phyloP scores from a whole-genome alignment of 1,140 invertebrate species.

The Drosophila busckii region DNA sequence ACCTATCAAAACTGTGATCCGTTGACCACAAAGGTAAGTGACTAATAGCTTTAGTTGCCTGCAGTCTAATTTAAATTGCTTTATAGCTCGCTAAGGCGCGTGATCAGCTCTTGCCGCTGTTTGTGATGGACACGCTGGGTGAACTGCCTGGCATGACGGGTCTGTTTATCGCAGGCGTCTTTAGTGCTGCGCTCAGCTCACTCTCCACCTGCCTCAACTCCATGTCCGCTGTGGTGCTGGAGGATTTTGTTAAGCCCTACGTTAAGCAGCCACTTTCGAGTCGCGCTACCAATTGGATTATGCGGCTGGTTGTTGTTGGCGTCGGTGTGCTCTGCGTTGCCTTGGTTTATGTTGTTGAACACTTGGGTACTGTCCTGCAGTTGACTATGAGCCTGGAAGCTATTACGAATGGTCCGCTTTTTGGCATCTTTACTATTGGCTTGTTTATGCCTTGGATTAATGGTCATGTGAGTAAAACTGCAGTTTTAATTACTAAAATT shows the following conservation, averaged over 20 bases:
- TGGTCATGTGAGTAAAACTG: conserved; percentile 80
- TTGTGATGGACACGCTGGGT: conserved; percentile 84
- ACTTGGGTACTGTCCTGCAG: conserved; percentile 80
- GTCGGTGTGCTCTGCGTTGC: conserved; percentile 80
- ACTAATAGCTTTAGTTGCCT: not conserved
- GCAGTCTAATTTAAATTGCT: not conserved
- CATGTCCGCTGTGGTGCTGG: conserved; percentile 87
- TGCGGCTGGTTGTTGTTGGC: conserved; percentile 81
- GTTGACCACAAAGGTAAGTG: conserved; percentile 81
- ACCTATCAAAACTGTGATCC: conserved; percentile 88
- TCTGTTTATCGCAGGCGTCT: conserved; percentile 85
- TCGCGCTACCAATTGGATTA: conserved; percentile 80
- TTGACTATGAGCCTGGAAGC: conserved; percentile 81
- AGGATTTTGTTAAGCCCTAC: conserved; percentile 82
- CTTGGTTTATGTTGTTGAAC: conserved; percentile 81
- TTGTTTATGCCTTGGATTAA: conserved; percentile 87
- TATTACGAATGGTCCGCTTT: conserved; percentile 85
- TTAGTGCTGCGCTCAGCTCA: conserved; percentile 86
- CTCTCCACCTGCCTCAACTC: conserved; percentile 90
- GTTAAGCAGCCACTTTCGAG: conserved; percentile 79
- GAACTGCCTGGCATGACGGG: conserved; percentile 83
- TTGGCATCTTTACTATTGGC: conserved; percentile 88
- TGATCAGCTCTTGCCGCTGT: conserved; percentile 81
- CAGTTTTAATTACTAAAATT: not conserved
- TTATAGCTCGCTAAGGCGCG: conserved; percentile 80